These are phyloP conservation scores for Drosophila cracens DNA, from an alignment of 2,888 invertebrate genomes.

Conservation along the genomic window DNA sequence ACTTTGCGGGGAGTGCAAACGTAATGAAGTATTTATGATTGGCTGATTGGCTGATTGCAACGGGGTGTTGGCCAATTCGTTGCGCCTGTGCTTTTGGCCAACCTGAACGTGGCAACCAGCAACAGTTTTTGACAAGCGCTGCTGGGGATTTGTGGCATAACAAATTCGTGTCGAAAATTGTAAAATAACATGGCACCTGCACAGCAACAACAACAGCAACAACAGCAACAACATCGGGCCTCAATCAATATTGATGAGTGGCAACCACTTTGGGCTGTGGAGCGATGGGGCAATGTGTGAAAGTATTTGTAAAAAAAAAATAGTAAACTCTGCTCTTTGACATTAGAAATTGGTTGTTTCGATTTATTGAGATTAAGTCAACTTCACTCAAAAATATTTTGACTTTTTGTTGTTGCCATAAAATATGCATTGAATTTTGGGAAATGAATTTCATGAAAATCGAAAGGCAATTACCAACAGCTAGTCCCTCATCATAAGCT, in stretches of 20 bases:
- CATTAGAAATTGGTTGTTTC: slow-evolving; percentile 14
- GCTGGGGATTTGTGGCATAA: slow-evolving; percentile 75
- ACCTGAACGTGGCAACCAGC: slow-evolving; percentile 20
- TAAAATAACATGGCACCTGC: slow-evolving; percentile 57
- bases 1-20: slow-evolving; percentile 30
- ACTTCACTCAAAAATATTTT: slow-evolving; percentile 36
- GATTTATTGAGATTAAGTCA: slow-evolving; percentile 53
- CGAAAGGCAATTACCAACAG: slow-evolving; percentile 47
- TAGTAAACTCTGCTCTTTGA: slow-evolving; percentile 12
- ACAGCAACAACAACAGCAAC: neutral
- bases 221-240: slow-evolving; percentile 13
- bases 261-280: slow-evolving; percentile 36
- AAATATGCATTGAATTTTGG: slow-evolving; percentile 38
- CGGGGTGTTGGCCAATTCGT: slow-evolving; percentile 38
- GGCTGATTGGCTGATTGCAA: slow-evolving; percentile 63
- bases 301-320: slow-evolving; percentile 9
- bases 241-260: slow-evolving; percentile 73
- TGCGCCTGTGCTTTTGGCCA: slow-evolving; percentile 46
- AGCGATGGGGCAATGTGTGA: neutral
- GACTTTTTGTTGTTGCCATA: slow-evolving; percentile 13
- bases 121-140: slow-evolving; percentile 68
- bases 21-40: slow-evolving; percentile 77
- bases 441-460: slow-evolving; percentile 44
- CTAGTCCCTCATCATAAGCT: slow-evolving; percentile 34
- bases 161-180: slow-evolving; percentile 62